phyloP scores from a whole-genome alignment of 1,140 invertebrate species.

The Saccostrea glomerata region DNA sequence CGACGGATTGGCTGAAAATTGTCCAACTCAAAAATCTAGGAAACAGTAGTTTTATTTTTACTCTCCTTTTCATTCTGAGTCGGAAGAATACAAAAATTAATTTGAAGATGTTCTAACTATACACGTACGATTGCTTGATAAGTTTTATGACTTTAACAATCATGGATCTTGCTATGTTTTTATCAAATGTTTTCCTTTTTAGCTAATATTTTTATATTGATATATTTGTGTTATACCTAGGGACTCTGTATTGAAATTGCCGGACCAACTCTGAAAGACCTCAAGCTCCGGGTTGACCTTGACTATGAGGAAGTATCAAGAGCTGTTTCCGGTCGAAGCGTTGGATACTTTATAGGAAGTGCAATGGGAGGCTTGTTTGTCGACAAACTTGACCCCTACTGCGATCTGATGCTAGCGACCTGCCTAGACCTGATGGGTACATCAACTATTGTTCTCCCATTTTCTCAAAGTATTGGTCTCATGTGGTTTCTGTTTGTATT shows the following conservation, averaged over 20 bases:
- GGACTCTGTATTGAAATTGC: conserved; percentile 62
- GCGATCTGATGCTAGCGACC: conserved; percentile 62
- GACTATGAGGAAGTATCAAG: conserved; percentile 60
- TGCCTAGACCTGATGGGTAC: conserved; percentile 53
- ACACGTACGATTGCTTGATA: too few relatives aligned
- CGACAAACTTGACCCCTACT: conserved; percentile 53
- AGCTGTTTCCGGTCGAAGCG: conserved; percentile 60
- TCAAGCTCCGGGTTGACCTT: conserved; percentile 53
- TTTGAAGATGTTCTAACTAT: too few relatives aligned
- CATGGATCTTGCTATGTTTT: too few relatives aligned
- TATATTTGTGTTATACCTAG: conserved; percentile 42
- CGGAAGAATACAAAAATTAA: too few relatives aligned
- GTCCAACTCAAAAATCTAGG: too few relatives aligned
- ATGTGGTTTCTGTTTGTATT: conserved; percentile 60
- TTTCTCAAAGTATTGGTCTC: conserved; percentile 36
- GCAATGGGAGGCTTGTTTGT: conserved; percentile 60
- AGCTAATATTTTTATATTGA: background rate
- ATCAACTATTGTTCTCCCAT: conserved; percentile 56
- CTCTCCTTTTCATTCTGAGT: too few relatives aligned
- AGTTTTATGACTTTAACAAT: too few relatives aligned
- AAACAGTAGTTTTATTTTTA: too few relatives aligned
- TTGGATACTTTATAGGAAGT: conserved; percentile 62
- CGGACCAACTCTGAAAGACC: conserved; percentile 62
- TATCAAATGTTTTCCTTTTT: too few relatives aligned
- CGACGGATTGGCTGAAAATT: too few relatives aligned